These are phyloP conservation scores for Gobionotothen gibberifrons DNA, from an alignment of 2,797 vertebrate species.

Conservation along the genomic window DNA sequence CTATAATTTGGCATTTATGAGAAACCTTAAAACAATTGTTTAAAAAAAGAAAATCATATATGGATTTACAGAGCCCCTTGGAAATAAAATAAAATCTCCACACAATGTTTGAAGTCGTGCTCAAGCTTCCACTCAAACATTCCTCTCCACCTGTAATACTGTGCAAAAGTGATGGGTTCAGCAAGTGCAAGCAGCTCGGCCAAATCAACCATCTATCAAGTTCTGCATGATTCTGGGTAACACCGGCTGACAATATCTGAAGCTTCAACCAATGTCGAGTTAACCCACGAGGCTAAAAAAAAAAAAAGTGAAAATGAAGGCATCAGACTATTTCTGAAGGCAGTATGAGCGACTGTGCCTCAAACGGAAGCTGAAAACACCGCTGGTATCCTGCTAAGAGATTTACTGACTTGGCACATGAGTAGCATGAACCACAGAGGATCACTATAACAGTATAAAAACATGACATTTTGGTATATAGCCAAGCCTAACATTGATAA, in stretches of 20 bases:
- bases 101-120: conserved; percentile 64
- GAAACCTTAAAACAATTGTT: conserved; percentile 78
- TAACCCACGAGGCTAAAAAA: conserved; percentile 35
- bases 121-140: conserved; percentile 67
- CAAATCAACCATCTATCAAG: conserved; percentile 61
- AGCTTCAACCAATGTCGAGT: conserved; percentile 29
- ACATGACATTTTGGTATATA: conserved; percentile 62
- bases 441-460: conserved; percentile 53
- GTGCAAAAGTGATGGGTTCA: conserved; percentile 84
- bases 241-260: conserved; percentile 23
- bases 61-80: conserved; percentile 63
- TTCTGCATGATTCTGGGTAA: conserved; percentile 74
- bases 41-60: conserved; percentile 53
- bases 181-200: conserved; percentile 84
- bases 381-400: conserved; percentile 6
- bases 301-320: conserved; percentile 71
- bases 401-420: conserved; percentile 47
- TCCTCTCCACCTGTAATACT: conserved; percentile 80
- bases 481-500: conserved; percentile 54
- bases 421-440: conserved; percentile 34
- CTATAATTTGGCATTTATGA: conserved; percentile 92
- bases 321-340: conserved; percentile 73
- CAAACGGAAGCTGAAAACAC: conserved; percentile 16
- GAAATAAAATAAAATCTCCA: conserved; percentile 33
- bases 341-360: conserved; percentile 58